Conservation (phyloP, 2,113 vertebrate species). For the Chloroceryle aenea region DNA sequence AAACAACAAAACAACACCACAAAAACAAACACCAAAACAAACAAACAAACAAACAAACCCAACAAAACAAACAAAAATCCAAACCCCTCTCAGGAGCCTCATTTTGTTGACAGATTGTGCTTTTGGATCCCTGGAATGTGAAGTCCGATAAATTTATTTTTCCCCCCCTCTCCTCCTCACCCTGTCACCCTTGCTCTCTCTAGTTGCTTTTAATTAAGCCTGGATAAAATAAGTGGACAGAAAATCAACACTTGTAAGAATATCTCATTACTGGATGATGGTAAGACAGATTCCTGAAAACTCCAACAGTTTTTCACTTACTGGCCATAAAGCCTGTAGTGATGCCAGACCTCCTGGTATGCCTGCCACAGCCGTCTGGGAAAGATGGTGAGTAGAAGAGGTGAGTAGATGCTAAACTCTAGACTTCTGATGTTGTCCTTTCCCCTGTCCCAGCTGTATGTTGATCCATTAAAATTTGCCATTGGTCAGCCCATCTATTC, state of each 20-base stretch:
- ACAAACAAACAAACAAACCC: too few relatives aligned
- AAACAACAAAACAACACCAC: not conserved
- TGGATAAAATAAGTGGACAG: constrained; percentile 34
- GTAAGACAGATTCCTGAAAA: not conserved
- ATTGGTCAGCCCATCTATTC: fast-evolving
- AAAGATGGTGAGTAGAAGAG: not conserved
- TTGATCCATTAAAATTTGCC: not conserved
- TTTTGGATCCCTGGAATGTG: not conserved
- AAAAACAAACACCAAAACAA: too few relatives aligned
- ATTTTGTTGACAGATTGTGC: constrained; percentile 4
- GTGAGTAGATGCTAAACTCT: not conserved
- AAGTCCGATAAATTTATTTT: not conserved
- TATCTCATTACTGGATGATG: not conserved
- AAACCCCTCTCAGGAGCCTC: not conserved
- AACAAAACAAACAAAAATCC: not conserved
- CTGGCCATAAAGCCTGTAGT: not conserved
- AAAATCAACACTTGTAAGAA: constrained; percentile 49
- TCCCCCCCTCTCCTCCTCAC: not conserved
- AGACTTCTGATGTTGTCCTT: not conserved
- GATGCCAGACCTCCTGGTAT: not conserved
- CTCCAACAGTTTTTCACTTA: not conserved
- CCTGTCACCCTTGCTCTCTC: constrained; percentile 10
- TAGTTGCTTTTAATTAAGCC: constrained; percentile 51
- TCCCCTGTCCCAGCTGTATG: fast-evolving
- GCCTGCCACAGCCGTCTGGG: fast-evolving